Percentiles rank a stretch among this genome's conserved stretches.
Conservation (phyloP, 2,113 vertebrate species). For the Triplophysa siluroides region DNA sequence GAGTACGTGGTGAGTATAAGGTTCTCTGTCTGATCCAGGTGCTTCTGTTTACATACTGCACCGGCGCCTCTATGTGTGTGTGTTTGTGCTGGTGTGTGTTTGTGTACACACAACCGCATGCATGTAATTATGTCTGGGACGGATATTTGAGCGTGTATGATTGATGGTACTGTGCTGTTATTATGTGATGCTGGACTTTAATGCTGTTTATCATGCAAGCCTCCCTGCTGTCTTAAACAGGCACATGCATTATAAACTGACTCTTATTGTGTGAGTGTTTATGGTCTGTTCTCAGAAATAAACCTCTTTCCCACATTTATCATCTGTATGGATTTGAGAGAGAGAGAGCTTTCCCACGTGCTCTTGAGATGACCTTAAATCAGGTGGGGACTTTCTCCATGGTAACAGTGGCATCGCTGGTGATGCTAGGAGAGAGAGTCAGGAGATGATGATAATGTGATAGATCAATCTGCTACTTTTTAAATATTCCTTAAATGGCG, state of each 20-base stretch:
- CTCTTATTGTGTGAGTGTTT: neutral
- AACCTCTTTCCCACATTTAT: neutral
- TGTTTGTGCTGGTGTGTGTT: neutral
- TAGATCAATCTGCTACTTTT: neutral
- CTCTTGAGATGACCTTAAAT: conserved; percentile 50
- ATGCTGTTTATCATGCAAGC: conserved; percentile 20
- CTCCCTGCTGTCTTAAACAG: neutral
- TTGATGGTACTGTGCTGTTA: neutral
- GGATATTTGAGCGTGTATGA: neutral
- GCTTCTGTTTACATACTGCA: conserved; percentile 32
- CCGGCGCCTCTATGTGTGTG: neutral
- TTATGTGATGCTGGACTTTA: neutral
- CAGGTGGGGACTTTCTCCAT: conserved; percentile 44
- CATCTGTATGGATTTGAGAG: conserved; percentile 15
- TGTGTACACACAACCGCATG: conserved; percentile 24
- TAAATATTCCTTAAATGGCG: too few relatives aligned
- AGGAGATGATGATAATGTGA: neutral
- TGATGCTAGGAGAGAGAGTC: conserved; percentile 34
- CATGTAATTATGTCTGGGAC: conserved; percentile 15
- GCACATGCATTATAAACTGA: neutral
- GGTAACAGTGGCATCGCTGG: conserved; percentile 40
- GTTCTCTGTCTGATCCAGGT: conserved; percentile 27
- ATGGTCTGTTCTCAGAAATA: conserved; percentile 3
- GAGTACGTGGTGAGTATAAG: conserved; percentile 82
- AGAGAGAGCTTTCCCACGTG: conserved; percentile 13